These are phyloP conservation scores for Nesogale talazaci DNA, from an alignment of 2,113 vertebrate genomes.

Conservation along the genomic window DNA sequence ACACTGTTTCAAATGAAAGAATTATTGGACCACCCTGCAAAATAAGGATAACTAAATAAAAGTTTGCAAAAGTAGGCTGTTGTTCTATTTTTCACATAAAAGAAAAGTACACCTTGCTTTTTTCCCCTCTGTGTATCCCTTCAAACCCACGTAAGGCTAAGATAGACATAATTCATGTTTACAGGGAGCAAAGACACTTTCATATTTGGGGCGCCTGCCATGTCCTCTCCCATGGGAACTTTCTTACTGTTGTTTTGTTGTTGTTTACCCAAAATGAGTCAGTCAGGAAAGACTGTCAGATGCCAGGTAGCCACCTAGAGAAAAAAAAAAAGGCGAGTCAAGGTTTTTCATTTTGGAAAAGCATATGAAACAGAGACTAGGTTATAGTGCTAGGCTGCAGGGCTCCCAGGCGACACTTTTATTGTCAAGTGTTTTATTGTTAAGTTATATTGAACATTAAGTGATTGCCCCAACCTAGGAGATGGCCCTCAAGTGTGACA, in stretches of 20 bases:
- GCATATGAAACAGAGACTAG: background rate
- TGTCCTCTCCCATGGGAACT: conserved; percentile 38
- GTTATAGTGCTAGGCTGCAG: background rate
- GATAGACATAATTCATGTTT: conserved; percentile 55
- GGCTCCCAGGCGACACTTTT: conserved; percentile 61
- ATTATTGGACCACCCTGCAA: background rate
- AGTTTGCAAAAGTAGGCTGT: background rate
- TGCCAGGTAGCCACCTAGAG: background rate
- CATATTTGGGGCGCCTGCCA: conserved; percentile 55
- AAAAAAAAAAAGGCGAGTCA: conserved; percentile 62
- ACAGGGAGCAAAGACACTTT: conserved; percentile 70
- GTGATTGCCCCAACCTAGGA: background rate
- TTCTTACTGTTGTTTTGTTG: conserved; percentile 5
- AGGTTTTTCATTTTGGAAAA: conserved; percentile 65
- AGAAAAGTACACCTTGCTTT: background rate
- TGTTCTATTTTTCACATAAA: background rate
- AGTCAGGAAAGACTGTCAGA: conserved; percentile 39
- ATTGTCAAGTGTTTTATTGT: conserved; percentile 66
- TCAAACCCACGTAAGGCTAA: background rate
- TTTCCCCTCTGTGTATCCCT: background rate
- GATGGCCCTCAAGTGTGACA: background rate
- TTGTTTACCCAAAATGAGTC: conserved; percentile 44
- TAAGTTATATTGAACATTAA: conserved; percentile 69
- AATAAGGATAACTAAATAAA: background rate
- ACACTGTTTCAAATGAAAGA: conserved; percentile 21